Evolutionary conservation across 2,888 invertebrate species (phyloP), one percentile per base, ranked within the genome.

Genomic region (Elegia similella): DNA sequence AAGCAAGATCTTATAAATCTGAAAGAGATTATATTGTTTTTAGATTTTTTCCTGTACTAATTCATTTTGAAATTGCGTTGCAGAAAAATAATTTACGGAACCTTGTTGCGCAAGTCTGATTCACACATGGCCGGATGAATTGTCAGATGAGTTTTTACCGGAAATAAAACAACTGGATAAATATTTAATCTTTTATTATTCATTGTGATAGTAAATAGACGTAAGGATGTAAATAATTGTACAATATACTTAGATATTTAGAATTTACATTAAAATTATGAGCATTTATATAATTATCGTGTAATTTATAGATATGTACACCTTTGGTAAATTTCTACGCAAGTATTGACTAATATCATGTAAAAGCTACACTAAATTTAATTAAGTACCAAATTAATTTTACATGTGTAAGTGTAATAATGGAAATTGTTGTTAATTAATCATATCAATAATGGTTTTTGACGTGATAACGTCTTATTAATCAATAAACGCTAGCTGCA

Each of bases 191-290:
- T 64, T 75, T 76, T 88, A 86, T 84, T 86, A 86, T 89, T 84
- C 75, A 82, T 82, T 63, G 88, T 89, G 89, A 88, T 86, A 87
- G 73, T 88, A 88, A 88, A 84, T 86, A 88, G 85, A 87, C 78
- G 81, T 82, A 86, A 82, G 80, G 80, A 86, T 85, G 86, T 88
- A 87, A 88, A 88, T 88, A 83, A 80, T 84, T 81, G 76, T 86
- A 87, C 82, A 86, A 73, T 83, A 80, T 79, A 79, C 68, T 71
- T 79, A 76, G 66, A 65, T 68, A 63, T 60, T 71, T 70, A 69
- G 75, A 76, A 80, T 82, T 76, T 84, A 88, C 85, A 83, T 75
- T 86, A 80, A 64, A 77, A 75, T 81, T 82, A 89, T 88, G 88
- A 89, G 88, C 88, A 84, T 85, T 83, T 76, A 73, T 79, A 74